phyloP scores from a whole-genome alignment of 1,140 invertebrate species.

The Cotesia chilonis region DNA sequence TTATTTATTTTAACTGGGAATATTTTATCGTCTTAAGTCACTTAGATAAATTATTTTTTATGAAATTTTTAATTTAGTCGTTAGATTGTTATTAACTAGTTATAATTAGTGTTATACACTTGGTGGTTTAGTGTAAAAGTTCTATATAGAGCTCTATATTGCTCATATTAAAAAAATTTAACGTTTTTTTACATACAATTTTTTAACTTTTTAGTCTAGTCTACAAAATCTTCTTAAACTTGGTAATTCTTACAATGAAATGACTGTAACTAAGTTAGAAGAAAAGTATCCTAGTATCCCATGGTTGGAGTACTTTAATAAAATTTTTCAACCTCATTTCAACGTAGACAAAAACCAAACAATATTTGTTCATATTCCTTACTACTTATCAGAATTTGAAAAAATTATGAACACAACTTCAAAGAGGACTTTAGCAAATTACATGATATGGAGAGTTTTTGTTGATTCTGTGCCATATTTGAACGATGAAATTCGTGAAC shows the following conservation, averaged over 20 bases:
- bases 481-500: slow-evolving; percentile 74
- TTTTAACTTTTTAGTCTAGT: slow-evolving; percentile 74
- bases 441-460: slow-evolving; percentile 83
- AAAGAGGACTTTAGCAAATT: slow-evolving; percentile 78
- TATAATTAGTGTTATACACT: too few species aligned
- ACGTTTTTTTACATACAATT: too few species aligned
- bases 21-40: too few species aligned
- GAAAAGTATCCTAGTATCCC: slow-evolving; percentile 78
- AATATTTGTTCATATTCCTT: slow-evolving; percentile 72
- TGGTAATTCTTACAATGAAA: slow-evolving; percentile 78
- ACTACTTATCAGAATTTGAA: slow-evolving; percentile 68
- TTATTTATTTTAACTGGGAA: too few species aligned
- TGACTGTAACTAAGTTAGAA: slow-evolving; percentile 80
- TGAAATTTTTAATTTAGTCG: too few species aligned
- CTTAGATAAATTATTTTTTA: too few species aligned
- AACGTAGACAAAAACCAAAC: slow-evolving; percentile 75
- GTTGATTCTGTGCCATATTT: slow-evolving; percentile 79
- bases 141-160: too few species aligned
- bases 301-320: slow-evolving; percentile 85
- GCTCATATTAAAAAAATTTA: too few species aligned
- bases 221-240: slow-evolving; percentile 82
- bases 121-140: too few species aligned
- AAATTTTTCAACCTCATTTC: slow-evolving; percentile 71
- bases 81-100: too few species aligned
- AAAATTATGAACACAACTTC: slow-evolving; percentile 66